Percentiles rank a stretch among this genome's conserved stretches.
Conservation (phyloP, 2,888 invertebrate species). For the Bellardia bayeri region DNA sequence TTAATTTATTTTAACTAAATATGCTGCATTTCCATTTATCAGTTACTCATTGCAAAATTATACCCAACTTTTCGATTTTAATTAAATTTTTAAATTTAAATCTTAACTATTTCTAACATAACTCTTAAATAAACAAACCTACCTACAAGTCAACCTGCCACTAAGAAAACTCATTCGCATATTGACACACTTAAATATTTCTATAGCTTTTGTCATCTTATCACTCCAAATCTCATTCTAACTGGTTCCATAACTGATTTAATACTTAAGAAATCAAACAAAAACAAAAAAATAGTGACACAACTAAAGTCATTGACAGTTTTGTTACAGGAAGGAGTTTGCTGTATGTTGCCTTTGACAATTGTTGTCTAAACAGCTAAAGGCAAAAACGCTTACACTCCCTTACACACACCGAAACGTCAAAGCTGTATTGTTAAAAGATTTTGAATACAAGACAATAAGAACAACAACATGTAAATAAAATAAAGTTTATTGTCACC, state of each 20-base stretch:
- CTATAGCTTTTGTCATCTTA: background rate
- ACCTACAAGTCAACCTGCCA: too few species aligned
- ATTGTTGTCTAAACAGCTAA: constrained; percentile 33
- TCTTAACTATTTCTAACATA: too few species aligned
- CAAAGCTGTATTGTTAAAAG: background rate
- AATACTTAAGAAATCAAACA: background rate
- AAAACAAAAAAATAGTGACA: background rate
- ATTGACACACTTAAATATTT: constrained; percentile 4
- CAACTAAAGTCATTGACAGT: constrained; percentile 50
- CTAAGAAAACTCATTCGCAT: background rate
- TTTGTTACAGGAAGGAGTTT: constrained; percentile 13
- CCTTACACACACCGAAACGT: background rate
- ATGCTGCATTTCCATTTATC: too few species aligned
- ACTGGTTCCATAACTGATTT: background rate
- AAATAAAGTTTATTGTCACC: constrained; percentile 64
- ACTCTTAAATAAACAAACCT: too few species aligned
- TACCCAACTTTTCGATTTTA: too few species aligned
- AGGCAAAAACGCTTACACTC: constrained; percentile 1
- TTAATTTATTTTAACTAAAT: too few species aligned
- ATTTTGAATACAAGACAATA: background rate
- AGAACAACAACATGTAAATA: constrained; percentile 5
- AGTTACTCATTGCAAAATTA: too few species aligned
- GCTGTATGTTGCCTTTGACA: constrained; percentile 35
- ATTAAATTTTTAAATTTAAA: background rate
- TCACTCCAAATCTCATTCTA: background rate